Conservation (phyloP, 2,797 vertebrate genomes). For the Muscicapa striata region DNA sequence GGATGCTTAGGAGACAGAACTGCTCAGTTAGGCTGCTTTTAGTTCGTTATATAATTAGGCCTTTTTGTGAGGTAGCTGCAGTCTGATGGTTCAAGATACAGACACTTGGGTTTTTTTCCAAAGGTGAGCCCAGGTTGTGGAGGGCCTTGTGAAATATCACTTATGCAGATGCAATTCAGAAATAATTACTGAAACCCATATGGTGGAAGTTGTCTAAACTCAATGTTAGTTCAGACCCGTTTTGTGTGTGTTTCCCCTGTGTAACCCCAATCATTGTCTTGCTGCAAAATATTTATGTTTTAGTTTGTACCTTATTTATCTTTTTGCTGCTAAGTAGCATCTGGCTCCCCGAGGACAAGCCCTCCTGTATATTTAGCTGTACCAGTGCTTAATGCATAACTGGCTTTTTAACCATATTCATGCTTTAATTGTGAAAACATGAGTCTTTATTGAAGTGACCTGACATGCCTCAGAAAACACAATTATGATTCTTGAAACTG, state of each 20-base stretch:
- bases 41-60: conserved; percentile 59
- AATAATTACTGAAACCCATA: conserved; percentile 51
- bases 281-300: conserved; percentile 52
- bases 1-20: conserved; percentile 53
- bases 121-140: neutral
- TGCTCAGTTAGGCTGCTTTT: conserved; percentile 58
- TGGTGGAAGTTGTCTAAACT: conserved; percentile 12
- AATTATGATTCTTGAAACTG: conserved; percentile 29
- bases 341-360: conserved; percentile 34
- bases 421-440: conserved; percentile 22
- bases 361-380: conserved; percentile 53
- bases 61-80: conserved; percentile 41
- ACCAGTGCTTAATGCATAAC: conserved; percentile 22
- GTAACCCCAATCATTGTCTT: conserved; percentile 18
- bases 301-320: conserved; percentile 48
- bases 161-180: conserved; percentile 23
- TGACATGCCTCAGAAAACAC: conserved; percentile 1
- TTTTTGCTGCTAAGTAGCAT: conserved; percentile 42
- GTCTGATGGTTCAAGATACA: neutral
- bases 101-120: neutral
- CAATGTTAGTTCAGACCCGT: neutral
- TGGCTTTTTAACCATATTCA: conserved; percentile 41
- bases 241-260: neutral
- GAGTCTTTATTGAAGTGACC: conserved; percentile 14
- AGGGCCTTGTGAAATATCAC: conserved; percentile 26